These are phyloP conservation scores for Onthophagus sagittarius DNA, from an alignment of 2,888 invertebrate genomes.

Conservation along the genomic window DNA sequence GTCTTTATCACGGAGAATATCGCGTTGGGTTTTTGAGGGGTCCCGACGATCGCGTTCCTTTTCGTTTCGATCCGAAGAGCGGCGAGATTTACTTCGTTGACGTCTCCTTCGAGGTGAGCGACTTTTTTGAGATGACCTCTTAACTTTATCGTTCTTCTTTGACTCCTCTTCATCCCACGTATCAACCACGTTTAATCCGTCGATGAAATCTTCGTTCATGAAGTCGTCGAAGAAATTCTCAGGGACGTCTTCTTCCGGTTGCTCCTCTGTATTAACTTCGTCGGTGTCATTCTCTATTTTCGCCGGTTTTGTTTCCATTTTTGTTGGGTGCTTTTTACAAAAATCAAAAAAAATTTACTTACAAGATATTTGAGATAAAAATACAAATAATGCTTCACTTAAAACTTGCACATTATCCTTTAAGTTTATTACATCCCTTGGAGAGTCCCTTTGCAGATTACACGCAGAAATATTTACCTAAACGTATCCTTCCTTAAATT, in stretches of 20 bases:
- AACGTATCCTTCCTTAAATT: not conserved
- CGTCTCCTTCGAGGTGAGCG: not conserved
- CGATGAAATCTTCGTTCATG: conserved; percentile 47
- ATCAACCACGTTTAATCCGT: conserved; percentile 47
- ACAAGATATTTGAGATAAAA: too few relatives aligned
- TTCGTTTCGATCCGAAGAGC: conserved; percentile 14
- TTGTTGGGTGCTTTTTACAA: too few relatives aligned
- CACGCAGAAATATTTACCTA: not conserved
- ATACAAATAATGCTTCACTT: too few relatives aligned
- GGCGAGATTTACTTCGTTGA: not conserved
- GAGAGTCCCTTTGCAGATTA: not conserved
- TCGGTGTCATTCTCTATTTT: not conserved
- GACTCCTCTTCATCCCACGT: conserved; percentile 39
- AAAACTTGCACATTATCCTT: too few relatives aligned
- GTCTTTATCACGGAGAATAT: conserved; percentile 46
- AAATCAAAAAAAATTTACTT: too few relatives aligned
- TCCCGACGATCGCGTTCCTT: conserved; percentile 35
- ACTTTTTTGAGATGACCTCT: not conserved
- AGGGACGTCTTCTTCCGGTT: conserved; percentile 45
- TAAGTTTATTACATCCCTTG: too few relatives aligned
- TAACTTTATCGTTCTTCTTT: not conserved
- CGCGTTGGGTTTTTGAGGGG: conserved; percentile 47
- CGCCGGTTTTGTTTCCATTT: not conserved
- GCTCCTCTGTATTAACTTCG: conserved; percentile 13
- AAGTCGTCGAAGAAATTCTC: conserved; percentile 49